Evolutionary conservation across 2,797 vertebrate species (phyloP), one percentile per base, ranked within the genome.

Genomic region (Acanthurus tractus): DNA sequence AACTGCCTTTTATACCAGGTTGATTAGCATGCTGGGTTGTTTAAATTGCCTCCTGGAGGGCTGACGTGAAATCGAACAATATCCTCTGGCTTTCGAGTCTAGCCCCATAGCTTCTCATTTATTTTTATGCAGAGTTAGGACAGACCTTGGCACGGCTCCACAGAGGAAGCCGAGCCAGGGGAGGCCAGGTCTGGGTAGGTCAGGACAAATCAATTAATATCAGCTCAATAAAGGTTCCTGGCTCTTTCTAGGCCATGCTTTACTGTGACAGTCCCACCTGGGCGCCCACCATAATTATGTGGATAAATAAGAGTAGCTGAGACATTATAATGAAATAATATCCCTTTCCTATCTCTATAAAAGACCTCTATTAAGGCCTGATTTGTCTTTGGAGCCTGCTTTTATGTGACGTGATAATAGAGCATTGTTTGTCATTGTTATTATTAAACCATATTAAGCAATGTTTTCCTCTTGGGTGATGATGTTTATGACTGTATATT

Each of bases 11-110:
- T 90, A 89, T 89, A 92, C 87, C 82, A 78, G 77, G 88, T 91
- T 92, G 90, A 94, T 95, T 93, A 93, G 93, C 93, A 94, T 91
- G 88, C 92, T 86, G 87, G 91, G 83, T 93, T 91, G 87, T 92
- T 94, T 94, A 93, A 95, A 94, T 92, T 91, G 90, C 92, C 92
- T 95, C 93, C 92, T 91, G 86, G 88, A 91, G 90, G 88, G 88
- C 81, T 88, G 81, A 92, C 85, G 89, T 93, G 91, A 93, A 93
- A 93, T 93, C 87, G 90, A 94, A 94, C 93, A 93, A 94, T 93
- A 93, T 94, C 90, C 92, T 81, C 82, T 86, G 91, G 92, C 91
- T 93, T 91, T 86, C 73, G 85, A 88, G 88, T 81, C 84, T 68
- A 85, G 88, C 90, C 91, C 91, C 87, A 87, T 59, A 90, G 88